A percentile compares a stretch with the other conserved stretches of the same genome.
Evolutionary conservation across 2,113 vertebrate species (phyloP).

Genomic region (Sakesphorus luctuosus): DNA sequence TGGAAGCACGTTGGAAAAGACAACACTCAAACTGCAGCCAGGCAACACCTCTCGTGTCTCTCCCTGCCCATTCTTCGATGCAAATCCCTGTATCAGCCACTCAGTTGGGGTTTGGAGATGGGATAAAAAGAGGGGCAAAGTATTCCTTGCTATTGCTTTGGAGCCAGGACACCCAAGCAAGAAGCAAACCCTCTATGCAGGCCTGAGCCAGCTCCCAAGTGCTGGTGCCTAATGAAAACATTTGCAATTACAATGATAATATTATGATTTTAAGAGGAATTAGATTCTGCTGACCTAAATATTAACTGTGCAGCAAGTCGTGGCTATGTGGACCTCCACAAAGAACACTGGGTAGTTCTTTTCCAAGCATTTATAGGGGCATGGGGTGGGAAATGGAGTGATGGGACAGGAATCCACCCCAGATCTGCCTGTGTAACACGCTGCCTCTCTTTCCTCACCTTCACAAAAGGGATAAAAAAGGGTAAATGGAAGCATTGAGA

Average conservation of each 20-base stretch:
- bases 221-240: neutral
- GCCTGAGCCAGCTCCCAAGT: conserved; percentile 5
- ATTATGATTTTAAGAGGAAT: conserved; percentile 44
- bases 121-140: neutral
- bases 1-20: neutral
- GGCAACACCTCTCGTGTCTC: neutral
- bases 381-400: fast-evolving
- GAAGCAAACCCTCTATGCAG: neutral
- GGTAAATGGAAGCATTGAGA: neutral
- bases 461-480: neutral
- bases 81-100: neutral
- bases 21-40: neutral
- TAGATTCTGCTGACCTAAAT: conserved; percentile 54
- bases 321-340: neutral
- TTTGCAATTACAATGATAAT: conserved; percentile 49
- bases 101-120: neutral
- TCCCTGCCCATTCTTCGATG: fast-evolving
- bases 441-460: conserved; percentile 22
- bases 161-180: fast-evolving
- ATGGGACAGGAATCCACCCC: neutral
- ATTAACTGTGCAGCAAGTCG: neutral
- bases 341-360: neutral
- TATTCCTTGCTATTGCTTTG: neutral
- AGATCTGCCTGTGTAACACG: fast-evolving
- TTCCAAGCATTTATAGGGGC: neutral